phyloP scores from a whole-genome alignment of 2,113 vertebrate genomes.

The Strigops habroptila region DNA sequence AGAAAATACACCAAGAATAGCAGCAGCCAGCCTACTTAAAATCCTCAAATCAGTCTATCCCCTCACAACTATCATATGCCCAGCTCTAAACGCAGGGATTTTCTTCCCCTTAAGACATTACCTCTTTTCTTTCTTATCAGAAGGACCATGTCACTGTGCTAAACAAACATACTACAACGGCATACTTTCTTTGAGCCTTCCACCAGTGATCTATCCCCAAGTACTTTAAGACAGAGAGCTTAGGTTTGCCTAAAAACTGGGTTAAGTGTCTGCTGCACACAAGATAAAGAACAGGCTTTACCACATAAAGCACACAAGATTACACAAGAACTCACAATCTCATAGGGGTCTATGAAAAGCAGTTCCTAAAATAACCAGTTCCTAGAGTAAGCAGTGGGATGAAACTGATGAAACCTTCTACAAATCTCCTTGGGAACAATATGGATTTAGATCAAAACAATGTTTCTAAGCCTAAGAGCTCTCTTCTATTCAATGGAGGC shows the following conservation, averaged over 20 bases:
- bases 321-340: neutral
- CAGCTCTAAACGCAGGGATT: neutral
- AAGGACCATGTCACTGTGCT: neutral
- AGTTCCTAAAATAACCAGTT: conserved; percentile 7
- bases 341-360: neutral
- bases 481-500: neutral
- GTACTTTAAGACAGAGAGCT: neutral
- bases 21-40: neutral
- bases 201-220: neutral
- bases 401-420: neutral
- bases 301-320: rapidly evolving
- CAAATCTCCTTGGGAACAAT: neutral
- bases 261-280: neutral
- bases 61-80: neutral
- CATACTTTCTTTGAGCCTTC: neutral
- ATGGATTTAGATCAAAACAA: neutral
- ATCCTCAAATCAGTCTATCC: neutral
- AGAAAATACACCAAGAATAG: neutral
- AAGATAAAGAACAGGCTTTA: neutral
- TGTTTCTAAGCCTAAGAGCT: neutral
- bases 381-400: neutral
- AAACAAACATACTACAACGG: neutral
- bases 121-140: neutral
- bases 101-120: neutral
- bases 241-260: neutral